Conservation (phyloP, 1,140 invertebrate species). For the Eriocheir sinensis region DNA sequence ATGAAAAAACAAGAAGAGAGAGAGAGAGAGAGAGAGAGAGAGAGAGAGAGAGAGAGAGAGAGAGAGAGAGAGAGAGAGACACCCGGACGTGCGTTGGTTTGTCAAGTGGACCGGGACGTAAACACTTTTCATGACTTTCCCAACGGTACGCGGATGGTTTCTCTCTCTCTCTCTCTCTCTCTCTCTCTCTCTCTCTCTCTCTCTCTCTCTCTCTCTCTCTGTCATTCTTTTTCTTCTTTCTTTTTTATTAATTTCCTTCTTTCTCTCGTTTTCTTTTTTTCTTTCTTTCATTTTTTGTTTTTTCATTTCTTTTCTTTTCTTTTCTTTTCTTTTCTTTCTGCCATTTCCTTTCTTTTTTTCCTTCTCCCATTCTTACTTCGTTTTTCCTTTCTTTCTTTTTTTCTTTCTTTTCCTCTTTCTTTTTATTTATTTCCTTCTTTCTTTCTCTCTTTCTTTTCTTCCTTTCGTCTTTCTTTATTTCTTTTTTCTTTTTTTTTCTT, state of each 20-base stretch:
- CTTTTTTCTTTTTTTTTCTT: too few relatives aligned
- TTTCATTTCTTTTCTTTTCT: too few relatives aligned
- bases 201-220: neutral
- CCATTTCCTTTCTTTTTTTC: neutral
- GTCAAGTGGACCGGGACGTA: too few relatives aligned
- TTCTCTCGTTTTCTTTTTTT: neutral
- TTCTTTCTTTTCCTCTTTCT: neutral
- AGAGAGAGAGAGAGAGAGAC: slow-evolving; percentile 26
- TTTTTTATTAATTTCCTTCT: neutral
- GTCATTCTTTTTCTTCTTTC: too few relatives aligned
- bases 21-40: neutral
- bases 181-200: neutral
- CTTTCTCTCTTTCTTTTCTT: neutral
- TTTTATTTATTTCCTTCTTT: neutral
- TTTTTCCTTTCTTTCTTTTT: neutral
- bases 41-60: neutral
- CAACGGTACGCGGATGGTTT: too few relatives aligned
- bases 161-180: neutral
- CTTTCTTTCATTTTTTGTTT: neutral
- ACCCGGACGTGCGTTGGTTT: too few relatives aligned
- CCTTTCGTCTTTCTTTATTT: neutral
- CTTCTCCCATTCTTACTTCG: neutral
- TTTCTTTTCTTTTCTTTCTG: neutral
- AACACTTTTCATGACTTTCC: too few relatives aligned
- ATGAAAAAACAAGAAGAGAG: neutral